Evolutionary conservation across 2,113 vertebrate genomes (phyloP).

Genomic region (Lepus americanus): DNA sequence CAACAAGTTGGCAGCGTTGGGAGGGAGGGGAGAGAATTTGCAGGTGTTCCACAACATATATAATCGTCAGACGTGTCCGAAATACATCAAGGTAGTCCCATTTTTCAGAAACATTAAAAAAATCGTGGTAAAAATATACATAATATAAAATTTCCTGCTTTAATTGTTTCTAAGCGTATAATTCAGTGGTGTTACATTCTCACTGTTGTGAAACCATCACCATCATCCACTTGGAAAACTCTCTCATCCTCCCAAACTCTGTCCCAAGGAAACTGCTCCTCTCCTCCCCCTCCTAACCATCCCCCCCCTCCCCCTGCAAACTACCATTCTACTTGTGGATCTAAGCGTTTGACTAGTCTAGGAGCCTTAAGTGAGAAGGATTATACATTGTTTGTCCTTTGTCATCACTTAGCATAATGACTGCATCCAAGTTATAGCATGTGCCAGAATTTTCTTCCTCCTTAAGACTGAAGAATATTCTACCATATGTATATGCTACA

Average conservation of each 20-base stretch:
- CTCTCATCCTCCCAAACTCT: not conserved
- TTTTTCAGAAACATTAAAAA: not conserved
- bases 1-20: not conserved
- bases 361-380: not conserved
- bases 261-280: not conserved
- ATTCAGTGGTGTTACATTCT: not conserved
- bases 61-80: not conserved
- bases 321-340: not conserved
- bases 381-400: not conserved
- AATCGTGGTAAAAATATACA: not conserved
- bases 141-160: not conserved
- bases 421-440: not conserved
- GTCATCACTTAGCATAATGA: not conserved
- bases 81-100: not conserved
- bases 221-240: not conserved
- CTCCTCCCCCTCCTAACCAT: not conserved
- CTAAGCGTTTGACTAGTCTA: not conserved
- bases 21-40: not conserved
- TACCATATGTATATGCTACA: not conserved
- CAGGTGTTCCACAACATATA: not conserved
- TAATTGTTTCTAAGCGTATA: not conserved
- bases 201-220: not conserved
- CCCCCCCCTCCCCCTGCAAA: not conserved
- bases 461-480: not conserved
- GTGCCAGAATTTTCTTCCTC: too few relatives aligned